Evolutionary conservation across 2,113 vertebrate species (phyloP).

Genomic region (Rhadina sibilatrix): DNA sequence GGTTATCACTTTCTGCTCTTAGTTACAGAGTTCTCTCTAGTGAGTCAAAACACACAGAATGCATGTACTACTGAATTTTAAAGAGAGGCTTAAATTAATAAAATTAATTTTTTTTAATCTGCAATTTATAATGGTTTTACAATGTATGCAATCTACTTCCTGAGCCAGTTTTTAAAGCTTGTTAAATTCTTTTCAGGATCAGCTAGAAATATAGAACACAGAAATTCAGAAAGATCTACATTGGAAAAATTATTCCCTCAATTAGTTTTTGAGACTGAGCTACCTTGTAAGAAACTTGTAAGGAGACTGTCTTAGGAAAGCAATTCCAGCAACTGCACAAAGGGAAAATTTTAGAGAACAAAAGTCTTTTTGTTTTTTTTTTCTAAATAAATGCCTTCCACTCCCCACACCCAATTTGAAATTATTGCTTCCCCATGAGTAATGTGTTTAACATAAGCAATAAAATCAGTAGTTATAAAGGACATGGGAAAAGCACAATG

Average conservation of each 20-base stretch:
- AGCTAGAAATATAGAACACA: not conserved
- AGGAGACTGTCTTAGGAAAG: not conserved
- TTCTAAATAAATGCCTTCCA: not conserved
- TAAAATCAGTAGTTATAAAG: not conserved
- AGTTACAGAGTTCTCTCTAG: not conserved
- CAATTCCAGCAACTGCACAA: not conserved
- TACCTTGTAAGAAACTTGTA: not conserved
- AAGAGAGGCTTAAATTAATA: not conserved
- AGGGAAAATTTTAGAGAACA: not conserved
- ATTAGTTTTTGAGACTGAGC: not conserved
- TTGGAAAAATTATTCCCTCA: not conserved
- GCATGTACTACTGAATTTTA: not conserved
- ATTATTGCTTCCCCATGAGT: not conserved
- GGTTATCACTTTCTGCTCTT: not conserved
- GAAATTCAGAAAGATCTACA: not conserved
- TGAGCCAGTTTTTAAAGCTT: not conserved
- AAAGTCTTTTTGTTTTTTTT: not conserved
- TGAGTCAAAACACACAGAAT: not conserved
- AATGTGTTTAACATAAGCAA: not conserved
- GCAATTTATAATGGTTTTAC: not conserved
- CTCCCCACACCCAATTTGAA: not conserved
- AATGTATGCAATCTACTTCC: not conserved
- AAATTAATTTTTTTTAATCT: not conserved
- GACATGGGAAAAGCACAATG: not conserved
- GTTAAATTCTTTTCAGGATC: not conserved